Evolutionary conservation across 2,113 vertebrate genomes (phyloP).

Genomic region (Crotalus tigris): DNA sequence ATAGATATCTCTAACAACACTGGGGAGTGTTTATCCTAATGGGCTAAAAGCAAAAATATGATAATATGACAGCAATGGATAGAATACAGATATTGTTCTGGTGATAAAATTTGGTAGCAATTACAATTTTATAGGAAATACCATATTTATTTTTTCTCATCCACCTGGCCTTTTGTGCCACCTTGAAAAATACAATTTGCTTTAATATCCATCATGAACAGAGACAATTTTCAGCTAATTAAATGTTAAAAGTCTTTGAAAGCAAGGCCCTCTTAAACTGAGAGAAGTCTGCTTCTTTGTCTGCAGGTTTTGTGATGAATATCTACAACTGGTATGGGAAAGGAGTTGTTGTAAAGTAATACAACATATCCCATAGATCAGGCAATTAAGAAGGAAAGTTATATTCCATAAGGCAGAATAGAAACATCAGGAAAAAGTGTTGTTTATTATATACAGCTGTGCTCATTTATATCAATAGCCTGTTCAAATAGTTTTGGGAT

Average conservation of each 20-base stretch:
- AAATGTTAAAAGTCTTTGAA: slow-evolving; percentile 31
- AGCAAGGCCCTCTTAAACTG: slow-evolving; percentile 1
- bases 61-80: slow-evolving; percentile 23
- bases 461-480: background rate
- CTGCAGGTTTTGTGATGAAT: background rate
- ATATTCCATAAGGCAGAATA: background rate
- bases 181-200: slow-evolving; percentile 50
- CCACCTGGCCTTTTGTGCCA: slow-evolving; percentile 53
- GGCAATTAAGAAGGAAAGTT: background rate
- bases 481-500: background rate
- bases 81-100: slow-evolving; percentile 33
- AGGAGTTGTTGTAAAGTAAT: background rate
- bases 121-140: slow-evolving; percentile 53
- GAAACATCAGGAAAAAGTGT: background rate
- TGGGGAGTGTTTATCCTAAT: slow-evolving; percentile 31
- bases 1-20: slow-evolving; percentile 13
- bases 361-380: background rate
- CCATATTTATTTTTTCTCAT: slow-evolving; percentile 40
- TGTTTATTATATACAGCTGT: background rate
- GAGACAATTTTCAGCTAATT: slow-evolving; percentile 33
- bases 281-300: background rate
- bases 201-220: slow-evolving; percentile 44
- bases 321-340: background rate
- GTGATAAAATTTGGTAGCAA: slow-evolving; percentile 43
- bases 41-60: slow-evolving; percentile 43